Evolutionary conservation across 2,113 vertebrate genomes (phyloP), one percentile per base, ranked within the genome.

Genomic region (Vidua chalybeata): DNA sequence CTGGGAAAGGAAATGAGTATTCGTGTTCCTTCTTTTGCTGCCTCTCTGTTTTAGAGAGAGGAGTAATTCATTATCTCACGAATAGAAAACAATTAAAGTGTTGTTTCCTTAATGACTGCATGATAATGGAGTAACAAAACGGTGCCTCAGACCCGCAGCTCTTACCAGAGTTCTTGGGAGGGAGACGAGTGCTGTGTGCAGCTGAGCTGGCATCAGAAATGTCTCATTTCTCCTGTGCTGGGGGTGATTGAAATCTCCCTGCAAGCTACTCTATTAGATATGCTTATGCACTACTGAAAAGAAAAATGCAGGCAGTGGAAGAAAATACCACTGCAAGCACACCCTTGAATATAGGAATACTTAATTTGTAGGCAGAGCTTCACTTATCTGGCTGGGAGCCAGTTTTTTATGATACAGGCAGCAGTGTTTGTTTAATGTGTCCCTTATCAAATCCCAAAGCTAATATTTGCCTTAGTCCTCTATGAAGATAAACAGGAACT

Each of bases 401-500:
- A 93, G 68, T 68, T 86, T 91, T 77, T 77, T 75, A 51, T 77
- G 92, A 72, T 52, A 77, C 28, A 79, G 74, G 78, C 92, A 68
- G 72, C 68, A 41, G 51, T 11, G 14, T 92, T 96, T 95, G 75
- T 88, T 92, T 96, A 92, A 72, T 64, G 76, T 72, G 82, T 69
- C 85, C 90, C 72, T 93, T 97, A 92, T 93, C 82, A 80, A 90
- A 91, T 89, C 87, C 84, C 52, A 85, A 77, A 93, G 90, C 74
- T 93, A 93, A 96, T 95, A 95, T 95, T 95, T 87, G 91, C 84
- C 13, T 71, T 85, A 61, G 82, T 81, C 82, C 64, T 90, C 63
- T 45, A 37, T 39, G 79, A 93, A 92, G 94, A 92, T 83, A 86
- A 95, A 90, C 67, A 86, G 87, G 83, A 92, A 12, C 68, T 64